These are phyloP conservation scores for Nerophis lumbriciformis DNA, from an alignment of 2,113 vertebrate species.

Conservation along the genomic window DNA sequence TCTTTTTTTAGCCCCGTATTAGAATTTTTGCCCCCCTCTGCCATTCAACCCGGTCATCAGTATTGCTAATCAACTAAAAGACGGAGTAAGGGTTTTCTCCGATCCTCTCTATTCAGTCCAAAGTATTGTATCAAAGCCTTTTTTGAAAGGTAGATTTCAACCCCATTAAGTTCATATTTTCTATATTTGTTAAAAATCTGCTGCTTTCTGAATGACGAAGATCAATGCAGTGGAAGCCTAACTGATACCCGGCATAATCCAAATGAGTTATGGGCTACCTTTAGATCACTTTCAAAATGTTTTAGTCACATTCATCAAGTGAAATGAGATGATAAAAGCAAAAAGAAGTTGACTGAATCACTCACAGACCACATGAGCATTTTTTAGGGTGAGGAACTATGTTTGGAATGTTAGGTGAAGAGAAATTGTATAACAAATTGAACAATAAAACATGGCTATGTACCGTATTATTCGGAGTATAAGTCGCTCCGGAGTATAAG, in stretches of 20 bases:
- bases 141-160: slow-evolving; percentile 47
- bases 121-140: slow-evolving; percentile 35
- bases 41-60: slow-evolving; percentile 66
- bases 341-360: too few species aligned
- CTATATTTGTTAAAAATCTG: slow-evolving; percentile 17
- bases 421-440: too few species aligned
- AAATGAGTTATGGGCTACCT: background rate
- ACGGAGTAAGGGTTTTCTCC: slow-evolving; percentile 57
- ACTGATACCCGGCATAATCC: slow-evolving; percentile 15
- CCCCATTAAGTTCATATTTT: slow-evolving; percentile 36
- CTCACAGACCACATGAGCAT: too few species aligned
- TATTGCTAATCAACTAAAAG: slow-evolving; percentile 73
- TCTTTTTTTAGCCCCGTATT: slow-evolving; percentile 66
- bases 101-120: slow-evolving; percentile 15
- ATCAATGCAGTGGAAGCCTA: slow-evolving; percentile 4
- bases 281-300: background rate
- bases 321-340: too few species aligned
- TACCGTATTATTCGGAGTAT: too few species aligned
- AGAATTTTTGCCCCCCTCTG: slow-evolving; percentile 54
- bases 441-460: too few species aligned
- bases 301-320: background rate
- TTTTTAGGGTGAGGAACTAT: background rate
- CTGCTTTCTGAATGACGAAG: slow-evolving; percentile 26
- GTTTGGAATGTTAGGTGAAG: background rate
- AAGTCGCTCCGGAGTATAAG: too few species aligned